Evolutionary conservation across 2,888 invertebrate species (phyloP), one percentile per base, ranked within the genome.

Genomic region (Polydrusus cervinus): DNA sequence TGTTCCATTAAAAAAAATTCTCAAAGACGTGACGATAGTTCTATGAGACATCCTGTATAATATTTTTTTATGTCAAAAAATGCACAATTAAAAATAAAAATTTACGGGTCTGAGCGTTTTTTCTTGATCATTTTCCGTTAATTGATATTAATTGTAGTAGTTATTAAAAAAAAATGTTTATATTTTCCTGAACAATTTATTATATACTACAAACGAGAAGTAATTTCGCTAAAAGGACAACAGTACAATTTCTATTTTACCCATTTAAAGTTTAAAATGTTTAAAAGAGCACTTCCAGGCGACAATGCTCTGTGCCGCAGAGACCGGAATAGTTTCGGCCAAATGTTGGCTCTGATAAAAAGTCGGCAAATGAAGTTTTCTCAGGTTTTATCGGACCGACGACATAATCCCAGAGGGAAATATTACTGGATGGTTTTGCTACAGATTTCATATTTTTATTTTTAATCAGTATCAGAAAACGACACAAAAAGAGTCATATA

Each of bases 301-400:
- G 34, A 65, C 51, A 69, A 38, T 69, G 51, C 69, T 43, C 45
- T 60, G 13, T 25, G 60, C 57, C 18, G 40, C 51, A 16, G 49
- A 66, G 57, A 60, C 25, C n/a, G 57, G 43, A 57, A 60, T 57
- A 61, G 25, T 66, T 72, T 72, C 16, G 66, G 40, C 49, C 66
- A 60, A 72, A 72, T 61, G 67, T 53, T 49, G 66, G 40, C 45
- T n/a, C 57, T 20, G 49, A 72, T 67, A 72, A 72, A 72, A 72
- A 72, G 57, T 43, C 55, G 43, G 57, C 57, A 65, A 64, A 71
- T 71, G 71, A 65, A 65, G 53, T 55, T 60, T 65, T 43, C 49
- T 25, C 53, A 38, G 53, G 66, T 72, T 72, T 67, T 55, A 53
- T 67, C 40, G 40, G 25, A n/a, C 16, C 34, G 51, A 16, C 30